Base-by-base conservation (phyloP, 2,888 invertebrate species). In the Mythimna vitellina region DNA sequence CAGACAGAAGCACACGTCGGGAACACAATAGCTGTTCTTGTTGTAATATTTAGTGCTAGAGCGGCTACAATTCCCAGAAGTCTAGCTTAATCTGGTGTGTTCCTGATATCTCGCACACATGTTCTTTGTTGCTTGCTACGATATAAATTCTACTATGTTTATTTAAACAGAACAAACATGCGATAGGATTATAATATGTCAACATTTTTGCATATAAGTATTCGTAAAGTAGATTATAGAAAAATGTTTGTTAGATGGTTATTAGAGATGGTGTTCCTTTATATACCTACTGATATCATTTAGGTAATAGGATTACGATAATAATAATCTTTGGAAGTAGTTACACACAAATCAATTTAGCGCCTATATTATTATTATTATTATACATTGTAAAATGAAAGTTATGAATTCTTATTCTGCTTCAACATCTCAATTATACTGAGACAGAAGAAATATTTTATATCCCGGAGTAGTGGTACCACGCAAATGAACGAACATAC, bases 21-120 rank as follows among this genome's bases (percentile, higher is more conserved):
- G 29, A 80, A 73, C 76, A 83, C 86, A 81, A 84, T 73, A 54
- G 77, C 73, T 75, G 75, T 76, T 73, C 77, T 72, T 81, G 72
- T 77, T 84, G 83, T 81, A 84, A 86, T 86, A 86, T 84, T 86
- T 86, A 86, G 76, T 76, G 73, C 76, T 76, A 78, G 63, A 71
- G 78, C 64, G 73, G 79, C 76, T 76, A 83, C 79, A 78, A 84
- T 86, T 83, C 86, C 85, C 86, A 51, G 58, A 77, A 82, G 85
- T 81, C 79, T 77, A 70, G 73, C 81, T 77, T 86, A 86, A 83
- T 83, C 79, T 80, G 79, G 73, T 78, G 72, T 79, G 73, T 80
- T 81, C 83, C 82, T 86, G 81, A 82, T 86, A 80, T 78, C 84
- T 80, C 73, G 42, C 76, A 73, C 78, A 74, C 66, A 71, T 78